phyloP scores from a whole-genome alignment of 2,113 vertebrate genomes.

The Pelmatolapia mariae region DNA sequence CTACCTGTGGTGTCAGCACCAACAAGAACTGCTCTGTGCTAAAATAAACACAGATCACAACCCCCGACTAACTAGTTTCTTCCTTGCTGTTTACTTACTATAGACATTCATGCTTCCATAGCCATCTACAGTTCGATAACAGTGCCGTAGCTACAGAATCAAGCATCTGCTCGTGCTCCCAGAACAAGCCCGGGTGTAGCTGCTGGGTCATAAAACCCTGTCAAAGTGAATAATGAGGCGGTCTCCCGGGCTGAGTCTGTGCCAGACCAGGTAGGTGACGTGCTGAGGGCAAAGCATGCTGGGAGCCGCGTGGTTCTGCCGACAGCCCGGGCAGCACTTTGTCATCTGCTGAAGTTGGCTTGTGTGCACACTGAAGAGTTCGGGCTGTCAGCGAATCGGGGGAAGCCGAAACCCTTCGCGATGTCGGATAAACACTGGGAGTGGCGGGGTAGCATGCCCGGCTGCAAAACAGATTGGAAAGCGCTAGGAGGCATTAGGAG shows the following conservation, averaged over 20 bases:
- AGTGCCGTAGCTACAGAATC: slow-evolving; percentile 3
- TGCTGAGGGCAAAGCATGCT: slow-evolving; percentile 60
- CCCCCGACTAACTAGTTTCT: not conserved
- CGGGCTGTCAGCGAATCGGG: slow-evolving; percentile 20
- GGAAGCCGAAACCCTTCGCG: slow-evolving; percentile 25
- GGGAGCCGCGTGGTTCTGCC: slow-evolving; percentile 42
- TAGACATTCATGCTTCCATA: not conserved
- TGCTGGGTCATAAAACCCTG: slow-evolving; percentile 53
- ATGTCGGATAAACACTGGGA: slow-evolving; percentile 50
- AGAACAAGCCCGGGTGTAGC: slow-evolving; percentile 22
- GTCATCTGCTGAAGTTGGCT: slow-evolving; percentile 47
- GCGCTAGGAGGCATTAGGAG: slow-evolving; percentile 25
- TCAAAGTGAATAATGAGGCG: slow-evolving; percentile 66
- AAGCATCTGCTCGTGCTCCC: slow-evolving; percentile 50
- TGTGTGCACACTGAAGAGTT: slow-evolving; percentile 22
- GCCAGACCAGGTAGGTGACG: slow-evolving; percentile 60
- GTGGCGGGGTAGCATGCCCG: not conserved
- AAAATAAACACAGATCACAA: not conserved
- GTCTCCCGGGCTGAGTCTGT: slow-evolving; percentile 26
- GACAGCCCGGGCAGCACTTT: slow-evolving; percentile 31
- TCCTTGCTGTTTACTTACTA: not conserved
- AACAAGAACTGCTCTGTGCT: not conserved
- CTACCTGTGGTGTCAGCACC: slow-evolving; percentile 38
- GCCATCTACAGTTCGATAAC: slow-evolving; percentile 1
- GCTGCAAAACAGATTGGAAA: slow-evolving; percentile 57